Conservation (phyloP, 2,113 vertebrate genomes). For the Ptyas mucosa region DNA sequence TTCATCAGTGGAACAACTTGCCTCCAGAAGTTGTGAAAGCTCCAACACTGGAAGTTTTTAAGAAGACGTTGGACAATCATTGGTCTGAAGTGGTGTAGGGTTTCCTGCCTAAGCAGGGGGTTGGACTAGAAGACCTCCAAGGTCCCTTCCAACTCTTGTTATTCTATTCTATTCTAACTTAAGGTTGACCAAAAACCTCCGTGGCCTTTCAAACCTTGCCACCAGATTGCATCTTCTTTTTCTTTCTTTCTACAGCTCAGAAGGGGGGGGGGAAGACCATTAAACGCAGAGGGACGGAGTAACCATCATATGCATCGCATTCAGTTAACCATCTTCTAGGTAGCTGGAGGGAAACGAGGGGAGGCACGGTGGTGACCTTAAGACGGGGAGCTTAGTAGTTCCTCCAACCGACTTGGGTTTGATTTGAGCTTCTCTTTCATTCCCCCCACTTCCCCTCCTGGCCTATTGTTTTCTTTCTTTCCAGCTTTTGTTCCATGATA, state of each 20-base stretch:
- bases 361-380: neutral
- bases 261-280: neutral
- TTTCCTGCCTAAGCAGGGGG: no score
- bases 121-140: no score
- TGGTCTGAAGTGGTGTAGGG: no score
- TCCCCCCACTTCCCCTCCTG: neutral
- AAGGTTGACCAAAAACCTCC: neutral
- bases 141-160: no score
- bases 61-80: no score
- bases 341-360: neutral
- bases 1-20: no score
- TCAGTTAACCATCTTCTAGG: neutral
- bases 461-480: neutral
- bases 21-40: no score
- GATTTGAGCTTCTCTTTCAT: neutral
- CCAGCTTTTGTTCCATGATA: neutral
- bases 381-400: neutral
- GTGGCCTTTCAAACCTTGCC: neutral
- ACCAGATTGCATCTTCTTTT: neutral
- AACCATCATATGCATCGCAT: neutral
- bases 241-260: neutral
- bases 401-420: neutral
- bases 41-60: no score
- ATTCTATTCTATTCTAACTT: no score
- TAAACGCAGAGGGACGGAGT: neutral